Evolutionary conservation across 2,888 invertebrate species (phyloP), one percentile per base, ranked within the genome.

Genomic region (Serrognathus titanus): DNA sequence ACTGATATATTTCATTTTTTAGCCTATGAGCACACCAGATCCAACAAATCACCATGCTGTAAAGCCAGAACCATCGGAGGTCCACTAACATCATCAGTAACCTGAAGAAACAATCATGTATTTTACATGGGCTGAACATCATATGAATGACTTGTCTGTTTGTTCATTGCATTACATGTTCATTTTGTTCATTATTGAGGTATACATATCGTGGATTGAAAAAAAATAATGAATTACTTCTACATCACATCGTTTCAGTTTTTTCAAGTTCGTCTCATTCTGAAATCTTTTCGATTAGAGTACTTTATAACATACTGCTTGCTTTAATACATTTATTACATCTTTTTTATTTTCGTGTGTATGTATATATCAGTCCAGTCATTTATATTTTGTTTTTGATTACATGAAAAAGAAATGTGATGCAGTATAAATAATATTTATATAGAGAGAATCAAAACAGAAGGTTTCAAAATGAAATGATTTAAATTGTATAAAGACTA

Each of bases 41-140:
- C 88, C 89, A 80, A 88, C 88, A 77, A 90, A 89, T 81, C 91
- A 90, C 80, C 88, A 88, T 81, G 80, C 88, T 74, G 78, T 81
- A 78, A 89, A 90, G 81, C 86, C 88, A 78, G 90, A 90, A 82
- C 86, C 88, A 77, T 89, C 90, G 73, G 90, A 91, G 83, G 89
- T 89, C 79, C 89, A 90, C 85, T 90, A 85, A 80, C 78, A 71
- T 62, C 61, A 59, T 62, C 63, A 56, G 53, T 49, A 57, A 49
- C 16, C 49, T 36, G 12, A 40, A 43, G 16, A 51, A 51, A 45
- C 41, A 51, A 46, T 51, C 51, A 51, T 56, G 51, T 56, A 57
- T 50, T 48, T 53, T 49, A 53, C 43, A 51, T 63, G 56, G 61
- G 58, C 62, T 65, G 64, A 63, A 66, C 65, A 61, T 64, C 57